Percentiles rank a stretch among this genome's conserved stretches.
phyloP scores from a whole-genome alignment of 2,113 vertebrate species.

The Chaetura pelagica region DNA sequence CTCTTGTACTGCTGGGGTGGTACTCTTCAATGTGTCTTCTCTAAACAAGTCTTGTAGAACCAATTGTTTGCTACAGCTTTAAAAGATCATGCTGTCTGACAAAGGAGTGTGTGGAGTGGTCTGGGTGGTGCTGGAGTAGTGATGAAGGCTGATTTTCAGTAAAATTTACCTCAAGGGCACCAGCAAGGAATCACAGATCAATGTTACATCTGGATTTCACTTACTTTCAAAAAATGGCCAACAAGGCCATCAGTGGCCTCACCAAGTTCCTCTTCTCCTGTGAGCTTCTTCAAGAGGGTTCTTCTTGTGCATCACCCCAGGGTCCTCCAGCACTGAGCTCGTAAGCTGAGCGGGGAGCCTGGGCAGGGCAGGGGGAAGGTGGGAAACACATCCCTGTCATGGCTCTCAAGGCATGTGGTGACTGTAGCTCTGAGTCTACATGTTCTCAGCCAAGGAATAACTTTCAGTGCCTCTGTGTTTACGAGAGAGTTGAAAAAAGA shows the following conservation, averaged over 20 bases:
- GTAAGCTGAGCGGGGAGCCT: rapidly evolving
- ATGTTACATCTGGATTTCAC: too few relatives aligned
- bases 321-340: not conserved
- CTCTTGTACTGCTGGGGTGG: not conserved
- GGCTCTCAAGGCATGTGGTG: rapidly evolving
- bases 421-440: not conserved
- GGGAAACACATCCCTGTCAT: not conserved
- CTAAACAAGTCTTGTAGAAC: not conserved
- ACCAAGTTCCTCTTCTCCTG: not conserved
- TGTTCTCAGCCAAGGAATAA: not conserved
- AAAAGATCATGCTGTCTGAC: not conserved
- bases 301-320: not conserved
- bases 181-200: not conserved
- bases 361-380: not conserved
- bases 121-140: not conserved
- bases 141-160: not conserved
- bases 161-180: not conserved
- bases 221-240: not conserved
- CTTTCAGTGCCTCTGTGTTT: not conserved
- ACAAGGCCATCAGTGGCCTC: not conserved
- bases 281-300: not conserved
- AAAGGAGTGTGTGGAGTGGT: rapidly evolving
- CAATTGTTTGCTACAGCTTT: not conserved
- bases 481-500: not conserved
- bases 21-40: not conserved